Base-by-base conservation (phyloP, 2,113 vertebrate species). In the Myocastor coypus region DNA sequence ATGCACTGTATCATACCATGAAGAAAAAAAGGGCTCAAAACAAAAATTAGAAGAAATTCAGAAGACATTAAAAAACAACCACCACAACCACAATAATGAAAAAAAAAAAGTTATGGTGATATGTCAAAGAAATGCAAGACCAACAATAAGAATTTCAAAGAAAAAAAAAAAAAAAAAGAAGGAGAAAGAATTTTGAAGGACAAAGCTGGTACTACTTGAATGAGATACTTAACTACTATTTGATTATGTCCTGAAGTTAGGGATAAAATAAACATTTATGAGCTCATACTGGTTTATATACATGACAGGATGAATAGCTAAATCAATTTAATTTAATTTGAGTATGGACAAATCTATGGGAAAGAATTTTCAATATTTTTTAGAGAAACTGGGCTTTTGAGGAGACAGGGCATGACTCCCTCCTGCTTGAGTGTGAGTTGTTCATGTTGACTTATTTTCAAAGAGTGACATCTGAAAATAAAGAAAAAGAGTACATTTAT, bases 361-460 rank as follows among this genome's bases (percentile, higher is more conserved):
- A 40, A 94, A 96, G 19, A 92, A 85, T 93, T 94, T 17, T 20
- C 77, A 93, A 93, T 50, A 89, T 69, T 85, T 92, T 81, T 32
- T 40, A 46, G 73, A 80, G 5, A 69, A 64, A 83, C 4, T 80
- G 13, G 81, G 28, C 19, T 3, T 83, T 86, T 55, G 61, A 89
- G 40, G 69, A 68, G 4, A 0, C 52, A n/a, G 19, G 4, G 4
- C 2, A 34, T 69, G 59, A 20, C n/a, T 59, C 4, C 16, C 6
- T 94, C 17, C 46, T 77, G 40, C 0, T 5, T 77, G 64, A 59
- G 26, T 13, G 17, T 50, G n/a, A 14, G 6, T 57, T 69, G 34
- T 46, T 83, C 11, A 46, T 40, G 71, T 32, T 50, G 6, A 82
- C n/a, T 66, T 93, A 61, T 10, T 89, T 78, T 50, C n/a, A 68